Evolutionary conservation across 1,140 invertebrate genomes (phyloP), one percentile per base, ranked within the genome.

Genomic region (Diuraphis noxia): DNA sequence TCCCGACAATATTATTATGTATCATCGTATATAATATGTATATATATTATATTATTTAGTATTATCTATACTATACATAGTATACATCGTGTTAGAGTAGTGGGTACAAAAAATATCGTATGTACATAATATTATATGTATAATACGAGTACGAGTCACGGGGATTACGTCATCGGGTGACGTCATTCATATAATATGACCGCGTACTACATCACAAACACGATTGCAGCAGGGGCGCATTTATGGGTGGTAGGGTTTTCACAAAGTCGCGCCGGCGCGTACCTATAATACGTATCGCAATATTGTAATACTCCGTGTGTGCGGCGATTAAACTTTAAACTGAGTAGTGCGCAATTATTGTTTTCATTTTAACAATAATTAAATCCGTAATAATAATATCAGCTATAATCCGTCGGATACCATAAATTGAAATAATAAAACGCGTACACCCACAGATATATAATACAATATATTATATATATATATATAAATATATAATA

Each of bases 121-220:
- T 72, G 56, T n/a, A 72, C 56, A 72, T 72, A 72, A 13, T n/a
- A 49, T 6, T 49, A n/a, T n/a, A n/a, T 72, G 56, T 72, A 72
- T 72, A 72, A n/a, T 72, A 72, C 56, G 56, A 63, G 30, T n/a
- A 72, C 56, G 56, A 72, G 56, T 72, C 56, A 72, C 56, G 56
- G n/a, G 56, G 13, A 72, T 72, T 72, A 72, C 56, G 56, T 72
- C 56, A 72, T 72, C n/a, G 56, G 56, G 30, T 72, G 56, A 72
- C 56, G 56, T 72, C 56, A 72, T 72, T 72, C 56, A 72, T 72
- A 72, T 72, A 72, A 72, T 72, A 72, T 72, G 56, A 72, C 56
- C 56, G 30, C 56, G 56, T 72, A 72, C 56, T 72, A 72, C 56
- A 72, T 72, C 56, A 72, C n/a, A n/a, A 72, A 72, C 56, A 72